Conservation (phyloP, 2,113 vertebrate species). For the Heloderma charlesbogerti region DNA sequence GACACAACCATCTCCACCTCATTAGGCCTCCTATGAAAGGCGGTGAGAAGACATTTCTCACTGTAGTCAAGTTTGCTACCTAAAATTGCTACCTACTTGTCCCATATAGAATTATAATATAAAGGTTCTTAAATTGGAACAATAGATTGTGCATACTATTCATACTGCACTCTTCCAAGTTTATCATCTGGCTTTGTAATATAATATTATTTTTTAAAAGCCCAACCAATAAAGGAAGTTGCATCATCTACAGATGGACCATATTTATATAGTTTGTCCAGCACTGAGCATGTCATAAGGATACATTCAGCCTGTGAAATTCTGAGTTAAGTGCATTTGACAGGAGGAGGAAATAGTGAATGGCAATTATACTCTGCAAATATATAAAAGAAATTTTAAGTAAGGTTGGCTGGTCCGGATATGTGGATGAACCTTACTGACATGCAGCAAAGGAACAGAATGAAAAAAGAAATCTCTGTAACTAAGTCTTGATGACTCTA, state of each 20-base stretch:
- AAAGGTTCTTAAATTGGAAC: background rate
- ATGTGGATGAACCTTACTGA: background rate
- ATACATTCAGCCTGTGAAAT: background rate
- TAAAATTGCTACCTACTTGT: background rate
- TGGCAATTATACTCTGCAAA: background rate
- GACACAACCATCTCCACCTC: background rate
- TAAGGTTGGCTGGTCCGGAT: background rate
- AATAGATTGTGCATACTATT: background rate
- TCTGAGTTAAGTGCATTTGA: background rate
- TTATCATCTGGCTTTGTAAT: background rate
- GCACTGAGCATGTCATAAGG: background rate
- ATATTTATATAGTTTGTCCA: background rate
- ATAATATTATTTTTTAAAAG: background rate
- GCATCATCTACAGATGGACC: background rate
- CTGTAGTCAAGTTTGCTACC: background rate
- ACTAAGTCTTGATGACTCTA: background rate
- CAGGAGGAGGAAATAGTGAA: background rate
- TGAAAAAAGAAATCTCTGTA: rapidly evolving
- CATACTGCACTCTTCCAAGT: background rate
- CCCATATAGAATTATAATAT: background rate
- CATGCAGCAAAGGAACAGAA: background rate
- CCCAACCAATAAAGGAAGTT: background rate
- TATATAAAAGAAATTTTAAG: background rate
- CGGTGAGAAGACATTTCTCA: background rate
- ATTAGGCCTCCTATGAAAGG: background rate